A percentile compares a stretch with the other conserved stretches of the same genome.
Evolutionary conservation across 1,140 invertebrate species (phyloP).

Genomic region (Drosophila arawakana): DNA sequence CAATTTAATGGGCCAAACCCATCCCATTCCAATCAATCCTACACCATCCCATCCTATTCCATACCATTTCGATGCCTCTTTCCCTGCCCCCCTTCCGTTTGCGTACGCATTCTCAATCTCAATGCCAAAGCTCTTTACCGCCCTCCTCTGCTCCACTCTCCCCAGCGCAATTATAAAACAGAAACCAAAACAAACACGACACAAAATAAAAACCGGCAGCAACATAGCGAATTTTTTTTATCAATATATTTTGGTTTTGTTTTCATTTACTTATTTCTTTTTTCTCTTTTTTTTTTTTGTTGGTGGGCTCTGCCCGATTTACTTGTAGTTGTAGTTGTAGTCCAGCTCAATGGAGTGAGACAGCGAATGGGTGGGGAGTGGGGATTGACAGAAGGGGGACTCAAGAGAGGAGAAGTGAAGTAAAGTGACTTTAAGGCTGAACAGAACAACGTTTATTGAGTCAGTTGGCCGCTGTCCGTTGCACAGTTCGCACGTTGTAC

Average conservation of each 20-base stretch:
- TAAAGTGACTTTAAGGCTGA: slow-evolving; percentile 55
- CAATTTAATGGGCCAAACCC: slow-evolving; percentile 65
- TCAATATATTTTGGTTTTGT: slow-evolving; percentile 39
- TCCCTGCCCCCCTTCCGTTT: no score
- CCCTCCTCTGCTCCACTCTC: not conserved
- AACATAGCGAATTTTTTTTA: slow-evolving; percentile 46
- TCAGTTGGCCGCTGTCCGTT: slow-evolving; percentile 68
- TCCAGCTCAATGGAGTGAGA: slow-evolving; percentile 33
- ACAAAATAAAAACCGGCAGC: slow-evolving; percentile 43
- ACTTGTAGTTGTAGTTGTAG: slow-evolving; percentile 35
- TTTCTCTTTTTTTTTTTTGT: slow-evolving; percentile 18
- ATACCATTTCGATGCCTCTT: no score
- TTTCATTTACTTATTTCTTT: slow-evolving; percentile 6
- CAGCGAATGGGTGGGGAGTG: not conserved
- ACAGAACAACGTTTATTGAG: slow-evolving; percentile 42
- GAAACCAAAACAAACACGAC: slow-evolving; percentile 50
- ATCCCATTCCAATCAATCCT: slow-evolving; percentile 12
- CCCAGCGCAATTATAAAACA: slow-evolving; percentile 39
- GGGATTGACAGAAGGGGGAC: not conserved
- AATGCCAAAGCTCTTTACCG: slow-evolving; percentile 38
- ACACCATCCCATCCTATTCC: no score
- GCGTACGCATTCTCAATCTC: slow-evolving; percentile 13
- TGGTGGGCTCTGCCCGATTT: slow-evolving; percentile 18
- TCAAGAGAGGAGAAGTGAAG: slow-evolving; percentile 7
- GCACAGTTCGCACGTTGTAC: slow-evolving; percentile 66